Evolutionary conservation across 2,888 invertebrate genomes (phyloP).

Genomic region (Drosophila diplacantha): DNA sequence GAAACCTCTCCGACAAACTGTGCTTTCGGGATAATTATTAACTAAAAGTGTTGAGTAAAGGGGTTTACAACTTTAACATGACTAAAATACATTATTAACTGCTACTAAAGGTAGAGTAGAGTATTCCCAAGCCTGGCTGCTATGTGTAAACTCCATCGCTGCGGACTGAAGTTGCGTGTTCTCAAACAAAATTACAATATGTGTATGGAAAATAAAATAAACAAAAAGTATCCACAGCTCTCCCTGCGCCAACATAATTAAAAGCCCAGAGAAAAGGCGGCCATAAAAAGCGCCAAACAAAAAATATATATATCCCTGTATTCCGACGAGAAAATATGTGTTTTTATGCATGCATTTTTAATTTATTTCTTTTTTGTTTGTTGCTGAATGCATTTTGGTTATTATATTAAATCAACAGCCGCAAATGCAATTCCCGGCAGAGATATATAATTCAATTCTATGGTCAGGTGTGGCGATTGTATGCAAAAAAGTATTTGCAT

Average conservation of each 20-base stretch:
- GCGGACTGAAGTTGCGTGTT: slow-evolving; percentile 53
- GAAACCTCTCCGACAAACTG: background rate
- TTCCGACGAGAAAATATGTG: slow-evolving; percentile 18
- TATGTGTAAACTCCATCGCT: background rate
- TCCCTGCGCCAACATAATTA: slow-evolving; percentile 54
- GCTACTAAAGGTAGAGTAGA: background rate
- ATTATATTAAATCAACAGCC: slow-evolving; percentile 47
- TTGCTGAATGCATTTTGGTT: slow-evolving; percentile 24
- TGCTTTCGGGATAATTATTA: background rate
- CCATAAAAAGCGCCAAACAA: slow-evolving; percentile 22
- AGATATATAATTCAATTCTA: slow-evolving; percentile 18
- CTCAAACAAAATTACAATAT: slow-evolving; percentile 36
- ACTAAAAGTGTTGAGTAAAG: too few relatives aligned
- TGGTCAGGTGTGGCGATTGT: slow-evolving; percentile 18
- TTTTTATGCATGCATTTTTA: slow-evolving; percentile 16
- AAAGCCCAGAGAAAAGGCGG: slow-evolving; percentile 27
- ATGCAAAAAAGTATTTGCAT: slow-evolving; percentile 13
- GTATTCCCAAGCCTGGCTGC: background rate
- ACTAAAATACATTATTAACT: background rate
- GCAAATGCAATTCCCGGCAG: slow-evolving; percentile 32
- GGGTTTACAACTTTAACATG: too few relatives aligned
- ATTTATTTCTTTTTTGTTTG: slow-evolving; percentile 12
- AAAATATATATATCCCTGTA: background rate
- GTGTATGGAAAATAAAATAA: slow-evolving; percentile 21
- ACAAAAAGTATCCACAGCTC: slow-evolving; percentile 11